Evolutionary conservation across 2,797 vertebrate species (phyloP).

Genomic region (Gymnothorax javanicus): DNA sequence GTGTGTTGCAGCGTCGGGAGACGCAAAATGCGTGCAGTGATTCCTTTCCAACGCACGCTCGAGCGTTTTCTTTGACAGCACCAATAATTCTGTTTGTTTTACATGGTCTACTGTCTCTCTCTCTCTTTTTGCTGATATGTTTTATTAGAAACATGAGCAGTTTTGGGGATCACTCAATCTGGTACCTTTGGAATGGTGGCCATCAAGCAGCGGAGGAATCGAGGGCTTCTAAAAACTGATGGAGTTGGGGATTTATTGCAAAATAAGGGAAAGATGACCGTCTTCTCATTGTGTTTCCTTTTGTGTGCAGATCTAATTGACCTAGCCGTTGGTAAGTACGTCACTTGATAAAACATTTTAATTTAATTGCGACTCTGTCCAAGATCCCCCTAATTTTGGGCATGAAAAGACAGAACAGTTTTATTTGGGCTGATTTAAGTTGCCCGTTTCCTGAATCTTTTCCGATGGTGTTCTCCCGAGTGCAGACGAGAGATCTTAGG

Average conservation of each 20-base stretch:
- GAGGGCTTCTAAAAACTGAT: constrained; percentile 52
- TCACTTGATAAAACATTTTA: constrained; percentile 12
- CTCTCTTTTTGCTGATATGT: background rate
- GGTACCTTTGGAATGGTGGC: constrained; percentile 44
- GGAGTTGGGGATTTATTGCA: constrained; percentile 44
- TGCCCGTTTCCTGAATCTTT: constrained; percentile 18
- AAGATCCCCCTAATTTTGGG: background rate
- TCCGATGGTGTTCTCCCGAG: constrained; percentile 6
- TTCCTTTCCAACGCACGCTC: constrained; percentile 21
- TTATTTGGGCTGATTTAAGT: constrained; percentile 20
- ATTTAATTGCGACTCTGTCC: background rate
- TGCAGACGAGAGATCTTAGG: background rate
- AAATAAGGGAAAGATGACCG: constrained; percentile 63
- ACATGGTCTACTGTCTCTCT: constrained; percentile 1
- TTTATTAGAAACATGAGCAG: constrained; percentile 34
- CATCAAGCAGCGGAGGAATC: constrained; percentile 39
- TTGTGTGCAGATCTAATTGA: constrained; percentile 54
- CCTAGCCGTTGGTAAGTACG: constrained; percentile 61
- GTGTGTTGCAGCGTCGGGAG: constrained; percentile 28
- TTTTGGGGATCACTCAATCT: constrained; percentile 35
- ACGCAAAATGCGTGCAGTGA: constrained; percentile 27
- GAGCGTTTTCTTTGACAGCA: constrained; percentile 15
- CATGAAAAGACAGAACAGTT: background rate
- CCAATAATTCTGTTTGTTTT: constrained; percentile 15
- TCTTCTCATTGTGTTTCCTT: constrained; percentile 58